Evolutionary conservation across 2,888 invertebrate genomes (phyloP).

Genomic region (Camponotus fellah): DNA sequence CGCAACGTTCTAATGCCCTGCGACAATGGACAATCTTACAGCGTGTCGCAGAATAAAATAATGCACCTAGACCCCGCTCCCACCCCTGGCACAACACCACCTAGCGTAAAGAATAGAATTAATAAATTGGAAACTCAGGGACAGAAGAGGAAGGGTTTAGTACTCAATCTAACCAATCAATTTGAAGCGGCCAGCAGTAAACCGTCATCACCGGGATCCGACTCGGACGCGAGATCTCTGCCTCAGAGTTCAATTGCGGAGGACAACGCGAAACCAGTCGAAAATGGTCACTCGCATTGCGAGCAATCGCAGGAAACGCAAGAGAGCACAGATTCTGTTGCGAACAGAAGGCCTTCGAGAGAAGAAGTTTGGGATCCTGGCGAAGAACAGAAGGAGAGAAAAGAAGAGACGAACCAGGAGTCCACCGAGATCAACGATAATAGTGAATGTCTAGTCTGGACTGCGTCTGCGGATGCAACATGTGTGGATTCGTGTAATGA

Average conservation of each 20-base stretch:
- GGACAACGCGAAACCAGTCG: conserved; percentile 68
- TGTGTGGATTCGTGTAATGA: conserved; percentile 83
- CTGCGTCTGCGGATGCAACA: conserved; percentile 84
- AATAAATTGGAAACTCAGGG: conserved; percentile 90
- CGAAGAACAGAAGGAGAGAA: conserved; percentile 83
- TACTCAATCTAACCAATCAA: conserved; percentile 88
- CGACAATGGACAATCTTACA: conserved; percentile 94
- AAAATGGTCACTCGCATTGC: conserved; percentile 58
- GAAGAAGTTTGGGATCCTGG: conserved; percentile 91
- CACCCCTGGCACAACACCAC: conserved; percentile 80
- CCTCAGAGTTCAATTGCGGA: conserved; percentile 65
- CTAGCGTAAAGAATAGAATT: conserved; percentile 89
- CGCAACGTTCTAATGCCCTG: conserved; percentile 94
- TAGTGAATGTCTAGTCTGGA: conserved; percentile 87
- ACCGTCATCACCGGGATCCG: conserved; percentile 83
- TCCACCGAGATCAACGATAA: conserved; percentile 70
- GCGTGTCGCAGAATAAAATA: conserved; percentile 96
- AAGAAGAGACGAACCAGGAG: conserved; percentile 71
- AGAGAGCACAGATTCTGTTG: conserved; percentile 50
- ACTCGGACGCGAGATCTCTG: conserved; percentile 67
- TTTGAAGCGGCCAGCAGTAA: conserved; percentile 87
- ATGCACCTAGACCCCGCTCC: conserved; percentile 93
- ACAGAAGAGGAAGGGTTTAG: conserved; percentile 86
- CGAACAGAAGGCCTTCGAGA: conserved; percentile 79
- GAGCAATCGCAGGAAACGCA: conserved; percentile 58